Conservation (phyloP, 1,140 invertebrate genomes). For the Diploscapter pachys region DNA sequence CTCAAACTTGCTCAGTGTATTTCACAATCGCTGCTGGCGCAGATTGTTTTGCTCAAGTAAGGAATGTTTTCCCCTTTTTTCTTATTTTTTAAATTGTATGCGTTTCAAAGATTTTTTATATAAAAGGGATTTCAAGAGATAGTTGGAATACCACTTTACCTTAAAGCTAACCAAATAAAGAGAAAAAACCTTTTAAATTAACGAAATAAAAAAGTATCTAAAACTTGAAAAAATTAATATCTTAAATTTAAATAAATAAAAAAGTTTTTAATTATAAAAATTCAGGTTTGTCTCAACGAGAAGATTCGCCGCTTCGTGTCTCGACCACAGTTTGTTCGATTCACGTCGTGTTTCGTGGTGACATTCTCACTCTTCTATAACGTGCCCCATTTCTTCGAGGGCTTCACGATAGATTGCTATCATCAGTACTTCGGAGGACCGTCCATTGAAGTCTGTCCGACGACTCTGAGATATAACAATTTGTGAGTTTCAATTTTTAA, state of each 20-base stretch:
- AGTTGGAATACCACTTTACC: background rate
- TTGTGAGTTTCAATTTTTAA: conserved; percentile 26
- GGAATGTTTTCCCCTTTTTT: background rate
- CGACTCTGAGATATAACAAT: conserved; percentile 41
- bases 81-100: conserved; percentile 22
- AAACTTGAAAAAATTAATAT: background rate
- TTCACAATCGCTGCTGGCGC: conserved; percentile 53
- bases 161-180: too few relatives aligned
- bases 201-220: background rate
- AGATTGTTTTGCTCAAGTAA: conserved; percentile 57
- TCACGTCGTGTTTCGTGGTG: conserved; percentile 37
- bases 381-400: conserved; percentile 56
- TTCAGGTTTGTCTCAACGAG: conserved; percentile 48
- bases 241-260: background rate
- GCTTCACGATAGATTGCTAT: conserved; percentile 47
- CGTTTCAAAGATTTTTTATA: conserved; percentile 4
- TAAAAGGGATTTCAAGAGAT: background rate
- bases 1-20: conserved; percentile 58
- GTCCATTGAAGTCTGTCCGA: conserved; percentile 55
- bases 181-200: background rate
- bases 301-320: conserved; percentile 31
- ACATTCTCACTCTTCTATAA: conserved; percentile 54
- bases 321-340: conserved; percentile 30
- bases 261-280: conserved; percentile 2
- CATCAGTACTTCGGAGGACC: conserved; percentile 46